Evolutionary conservation across 2,888 invertebrate species (phyloP), one percentile per base, ranked within the genome.

Genomic region (Hirtodrosophila cameraria): DNA sequence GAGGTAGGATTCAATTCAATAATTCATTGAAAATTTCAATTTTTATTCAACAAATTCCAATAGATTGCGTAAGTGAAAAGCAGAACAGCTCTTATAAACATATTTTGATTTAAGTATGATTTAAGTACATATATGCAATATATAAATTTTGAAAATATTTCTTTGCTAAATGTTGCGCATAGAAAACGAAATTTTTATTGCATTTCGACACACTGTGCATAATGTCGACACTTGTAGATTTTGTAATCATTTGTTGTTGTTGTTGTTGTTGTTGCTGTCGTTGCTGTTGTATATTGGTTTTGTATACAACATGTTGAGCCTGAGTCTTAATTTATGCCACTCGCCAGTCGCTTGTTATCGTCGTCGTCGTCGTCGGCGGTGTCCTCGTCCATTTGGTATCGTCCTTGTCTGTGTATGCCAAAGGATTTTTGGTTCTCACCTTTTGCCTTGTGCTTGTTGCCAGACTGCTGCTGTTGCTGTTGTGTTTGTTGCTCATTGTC

Each of bases 391-490:
- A 3, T 1, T 11, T 30, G 49, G 38, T 42, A 49, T 36, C 61
- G 76, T 57, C 57, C 75, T 64, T 53, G 86, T 85, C 83, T 80
- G 86, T 68, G 77, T 83, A 41, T 86, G 84, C 66, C 58, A 80
- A 74, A 74, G 86, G 86, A 82, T 82, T 82, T 83, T 74, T 5
- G 54, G 59, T 57, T 50, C 85, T 75, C 79, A 85, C 79, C 86
- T 79, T 78, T 65, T 64, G 61, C 84, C 69, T 59, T 59, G 60
- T 62, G 49, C 45, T n/a, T n/a, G 28, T 53, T 58, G 62, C 12
- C 49, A 50, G 57, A 33, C 49, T 31, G 43, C 36, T 18, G 42
- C 28, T 20, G 11, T 12, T 41, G 36, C 31, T 50, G 54, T 12
- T 39, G 36, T n/a, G 39, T 38, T 50, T 35, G 55, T 42, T 20